These are phyloP conservation scores for Euphydryas editha DNA, from an alignment of 2,888 invertebrate species.

Conservation along the genomic window DNA sequence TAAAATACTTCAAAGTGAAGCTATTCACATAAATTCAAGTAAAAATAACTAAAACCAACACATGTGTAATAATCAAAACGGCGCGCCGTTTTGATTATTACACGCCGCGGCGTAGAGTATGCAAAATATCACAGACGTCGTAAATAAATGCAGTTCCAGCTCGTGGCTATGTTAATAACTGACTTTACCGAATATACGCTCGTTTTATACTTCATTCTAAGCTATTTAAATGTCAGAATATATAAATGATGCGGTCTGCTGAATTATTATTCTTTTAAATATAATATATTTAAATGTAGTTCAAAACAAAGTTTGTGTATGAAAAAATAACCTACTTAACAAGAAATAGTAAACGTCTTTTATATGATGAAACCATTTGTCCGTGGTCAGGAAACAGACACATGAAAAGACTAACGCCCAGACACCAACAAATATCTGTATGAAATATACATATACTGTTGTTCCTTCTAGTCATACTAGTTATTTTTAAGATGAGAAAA, in stretches of 20 bases:
- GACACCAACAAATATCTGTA: no score
- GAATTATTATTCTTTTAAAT: not conserved
- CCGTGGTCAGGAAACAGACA: no score
- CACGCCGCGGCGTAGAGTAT: not conserved
- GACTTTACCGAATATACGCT: not conserved
- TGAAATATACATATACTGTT: no score
- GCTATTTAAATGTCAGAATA: slow-evolving; percentile 3
- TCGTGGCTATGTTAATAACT: not conserved
- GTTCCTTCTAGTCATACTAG: no score
- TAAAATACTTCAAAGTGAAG: not conserved
- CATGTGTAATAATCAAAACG: slow-evolving; percentile 17
- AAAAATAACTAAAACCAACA: not conserved
- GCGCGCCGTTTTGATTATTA: no score
- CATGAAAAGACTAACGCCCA: no score
- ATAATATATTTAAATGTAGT: not conserved
- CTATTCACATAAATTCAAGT: not conserved
- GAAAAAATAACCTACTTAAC: no score
- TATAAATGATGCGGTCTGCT: not conserved
- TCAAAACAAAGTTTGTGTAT: no score
- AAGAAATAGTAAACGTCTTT: no score
- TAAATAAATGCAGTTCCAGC: not conserved
- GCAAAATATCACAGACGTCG: slow-evolving; percentile 16
- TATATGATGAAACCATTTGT: no score
- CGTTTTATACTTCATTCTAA: slow-evolving; percentile 3
- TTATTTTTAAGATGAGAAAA: no score